These are phyloP conservation scores for Craterocephalus amniculus DNA, from an alignment of 2,797 vertebrate genomes.

Conservation along the genomic window DNA sequence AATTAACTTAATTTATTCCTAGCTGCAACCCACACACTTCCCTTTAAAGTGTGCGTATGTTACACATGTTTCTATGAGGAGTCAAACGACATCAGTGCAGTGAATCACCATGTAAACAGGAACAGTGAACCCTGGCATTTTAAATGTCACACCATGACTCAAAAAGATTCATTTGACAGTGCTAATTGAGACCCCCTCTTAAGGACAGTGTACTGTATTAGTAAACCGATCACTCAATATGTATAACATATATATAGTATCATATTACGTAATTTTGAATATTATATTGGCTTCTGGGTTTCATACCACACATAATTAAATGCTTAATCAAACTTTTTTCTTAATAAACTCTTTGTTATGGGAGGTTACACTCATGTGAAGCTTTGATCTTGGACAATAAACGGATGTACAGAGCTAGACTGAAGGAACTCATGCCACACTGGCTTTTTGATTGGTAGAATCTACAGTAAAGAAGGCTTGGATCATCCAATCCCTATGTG, in stretches of 20 bases:
- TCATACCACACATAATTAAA: not conserved
- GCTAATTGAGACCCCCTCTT: conserved; percentile 8
- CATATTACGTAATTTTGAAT: not conserved
- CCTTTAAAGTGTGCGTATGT: not conserved
- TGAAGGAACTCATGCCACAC: conserved; percentile 23
- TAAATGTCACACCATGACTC: conserved; percentile 19
- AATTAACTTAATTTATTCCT: conserved; percentile 7
- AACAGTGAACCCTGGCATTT: conserved; percentile 14
- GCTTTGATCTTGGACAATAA: not conserved
- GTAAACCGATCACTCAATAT: conserved; percentile 11
- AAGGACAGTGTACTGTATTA: conserved; percentile 10
- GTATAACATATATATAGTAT: conserved; percentile 1
- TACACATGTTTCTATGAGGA: conserved; percentile 20
- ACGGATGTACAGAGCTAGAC: conserved; percentile 24
- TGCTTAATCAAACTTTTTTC: not conserved
- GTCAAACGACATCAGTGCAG: conserved; percentile 24
- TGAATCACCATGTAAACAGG: conserved; percentile 42
- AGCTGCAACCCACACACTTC: not conserved
- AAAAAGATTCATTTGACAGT: conserved; percentile 1
- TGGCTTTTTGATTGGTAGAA: conserved; percentile 44
- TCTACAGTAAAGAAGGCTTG: conserved; percentile 23
- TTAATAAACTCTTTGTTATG: conserved; percentile 2
- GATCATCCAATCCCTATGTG: conserved; percentile 35
- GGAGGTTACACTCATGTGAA: conserved; percentile 27
- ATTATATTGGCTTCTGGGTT: conserved; percentile 1